Evolutionary conservation across 2,113 vertebrate genomes (phyloP).

Genomic region (Aldabrachelys gigantea): DNA sequence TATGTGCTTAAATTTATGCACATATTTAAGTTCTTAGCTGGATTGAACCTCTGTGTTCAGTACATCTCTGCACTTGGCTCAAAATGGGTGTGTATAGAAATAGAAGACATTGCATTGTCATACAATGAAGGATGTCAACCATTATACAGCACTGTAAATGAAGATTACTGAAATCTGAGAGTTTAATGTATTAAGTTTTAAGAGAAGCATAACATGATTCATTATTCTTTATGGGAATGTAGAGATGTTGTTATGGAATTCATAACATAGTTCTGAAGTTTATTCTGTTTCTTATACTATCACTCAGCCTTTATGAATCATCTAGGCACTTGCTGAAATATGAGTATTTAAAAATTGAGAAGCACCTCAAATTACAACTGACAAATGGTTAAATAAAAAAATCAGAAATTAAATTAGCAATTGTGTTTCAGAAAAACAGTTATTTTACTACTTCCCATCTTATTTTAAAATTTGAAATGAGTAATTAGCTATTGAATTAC

Average conservation of each 20-base stretch:
- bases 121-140: neutral
- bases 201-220: neutral
- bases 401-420: neutral
- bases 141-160: neutral
- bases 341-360: neutral
- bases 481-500: neutral
- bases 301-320: neutral
- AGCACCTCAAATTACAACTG: neutral
- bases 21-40: no score
- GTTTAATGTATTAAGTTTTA: neutral
- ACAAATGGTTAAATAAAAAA: neutral
- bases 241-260: neutral
- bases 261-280: neutral
- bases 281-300: neutral
- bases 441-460: neutral
- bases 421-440: accelerated
- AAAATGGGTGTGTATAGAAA: neutral
- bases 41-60: neutral
- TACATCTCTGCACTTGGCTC: neutral
- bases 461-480: neutral
- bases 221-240: neutral
- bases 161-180: neutral
- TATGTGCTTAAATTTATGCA: no score
- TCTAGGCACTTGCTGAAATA: neutral
- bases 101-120: neutral